Conservation (phyloP, 1,140 invertebrate genomes). For the Heterodera schachtii region DNA sequence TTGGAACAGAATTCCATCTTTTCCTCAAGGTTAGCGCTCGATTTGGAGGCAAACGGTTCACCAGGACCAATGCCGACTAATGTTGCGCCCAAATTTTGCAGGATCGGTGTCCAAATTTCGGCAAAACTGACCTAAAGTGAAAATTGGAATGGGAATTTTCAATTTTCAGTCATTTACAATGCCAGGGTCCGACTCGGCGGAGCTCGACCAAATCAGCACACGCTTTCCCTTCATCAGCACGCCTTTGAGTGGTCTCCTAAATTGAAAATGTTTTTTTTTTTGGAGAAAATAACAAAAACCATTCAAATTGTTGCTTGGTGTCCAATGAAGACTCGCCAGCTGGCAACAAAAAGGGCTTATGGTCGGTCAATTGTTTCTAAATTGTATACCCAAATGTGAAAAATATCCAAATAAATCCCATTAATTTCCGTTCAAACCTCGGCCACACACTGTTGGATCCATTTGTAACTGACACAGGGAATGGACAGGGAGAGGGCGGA, state of each 20-base stretch:
- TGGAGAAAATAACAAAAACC: conserved; percentile 12
- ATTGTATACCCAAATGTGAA: background rate
- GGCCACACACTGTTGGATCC: conserved; percentile 54
- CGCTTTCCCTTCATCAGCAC: conserved; percentile 44
- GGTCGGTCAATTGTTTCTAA: conserved; percentile 49
- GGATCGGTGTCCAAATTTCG: conserved; percentile 56
- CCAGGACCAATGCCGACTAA: conserved; percentile 34
- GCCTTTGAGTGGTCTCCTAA: conserved; percentile 46
- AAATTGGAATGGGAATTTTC: background rate
- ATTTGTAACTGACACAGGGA: conserved; percentile 54
- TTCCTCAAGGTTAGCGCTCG: conserved; percentile 3
- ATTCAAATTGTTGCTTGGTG: conserved; percentile 11
- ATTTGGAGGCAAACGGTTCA: conserved; percentile 10
- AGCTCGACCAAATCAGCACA: conserved; percentile 38
- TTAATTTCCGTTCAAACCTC: conserved; percentile 27
- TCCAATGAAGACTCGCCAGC: conserved; percentile 53
- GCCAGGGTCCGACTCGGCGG: conserved; percentile 18
- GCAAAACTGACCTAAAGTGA: conserved; percentile 41
- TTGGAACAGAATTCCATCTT: conserved; percentile 30
- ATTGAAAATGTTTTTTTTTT: background rate
- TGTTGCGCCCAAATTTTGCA: conserved; percentile 51
- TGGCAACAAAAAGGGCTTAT: conserved; percentile 49
- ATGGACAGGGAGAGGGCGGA: conserved; percentile 56
- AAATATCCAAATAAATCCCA: too few relatives aligned
- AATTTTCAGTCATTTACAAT: background rate